A percentile compares a stretch with the other conserved stretches of the same genome.
phyloP scores from a whole-genome alignment of 2,113 vertebrate species.

The Puffinus mauretanicus region DNA sequence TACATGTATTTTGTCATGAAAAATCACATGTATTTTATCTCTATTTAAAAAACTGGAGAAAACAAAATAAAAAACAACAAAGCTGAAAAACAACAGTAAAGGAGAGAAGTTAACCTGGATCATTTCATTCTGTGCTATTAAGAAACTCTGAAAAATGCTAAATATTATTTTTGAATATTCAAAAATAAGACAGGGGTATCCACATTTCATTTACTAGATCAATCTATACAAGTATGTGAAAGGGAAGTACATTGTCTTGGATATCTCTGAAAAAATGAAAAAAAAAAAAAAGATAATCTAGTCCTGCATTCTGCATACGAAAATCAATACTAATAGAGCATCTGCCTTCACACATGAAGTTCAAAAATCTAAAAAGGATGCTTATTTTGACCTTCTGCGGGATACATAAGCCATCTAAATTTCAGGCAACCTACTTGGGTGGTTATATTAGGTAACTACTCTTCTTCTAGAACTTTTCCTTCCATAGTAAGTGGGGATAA shows the following conservation, averaged over 20 bases:
- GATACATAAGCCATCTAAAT: not conserved
- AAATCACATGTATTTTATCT: not conserved
- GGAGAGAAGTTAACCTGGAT: not conserved
- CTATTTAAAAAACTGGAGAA: not conserved
- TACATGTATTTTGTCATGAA: not conserved
- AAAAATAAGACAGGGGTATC: not conserved
- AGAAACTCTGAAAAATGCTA: not conserved
- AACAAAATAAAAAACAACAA: not conserved
- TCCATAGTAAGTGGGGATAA: not conserved
- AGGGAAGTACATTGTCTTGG: not conserved
- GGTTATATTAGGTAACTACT: not conserved
- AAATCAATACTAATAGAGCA: not conserved
- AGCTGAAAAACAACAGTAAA: not conserved
- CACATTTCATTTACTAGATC: not conserved
- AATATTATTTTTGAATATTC: not conserved
- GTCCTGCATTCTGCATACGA: not conserved
- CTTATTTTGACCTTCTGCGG: not conserved
- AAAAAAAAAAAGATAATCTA: not conserved
- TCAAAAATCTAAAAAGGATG: not conserved
- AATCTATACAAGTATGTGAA: not conserved
- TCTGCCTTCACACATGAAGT: not conserved
- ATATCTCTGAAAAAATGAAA: not conserved
- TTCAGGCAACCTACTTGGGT: not conserved
- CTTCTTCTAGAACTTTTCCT: not conserved
- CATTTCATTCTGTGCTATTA: not conserved